phyloP scores from a whole-genome alignment of 2,113 vertebrate species.

The Trematocara marginatum region DNA sequence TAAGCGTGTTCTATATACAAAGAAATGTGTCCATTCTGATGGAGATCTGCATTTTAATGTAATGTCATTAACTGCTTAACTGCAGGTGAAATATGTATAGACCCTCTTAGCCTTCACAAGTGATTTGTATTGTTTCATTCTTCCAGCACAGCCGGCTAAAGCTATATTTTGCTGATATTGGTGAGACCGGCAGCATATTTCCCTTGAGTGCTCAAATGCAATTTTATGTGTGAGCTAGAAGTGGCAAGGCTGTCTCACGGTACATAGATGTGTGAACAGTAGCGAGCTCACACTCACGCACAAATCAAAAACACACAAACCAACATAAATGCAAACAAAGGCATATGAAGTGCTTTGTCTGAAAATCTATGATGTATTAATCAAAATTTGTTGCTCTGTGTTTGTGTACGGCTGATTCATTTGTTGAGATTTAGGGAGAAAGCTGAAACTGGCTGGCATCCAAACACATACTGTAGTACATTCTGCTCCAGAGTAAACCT shows the following conservation, averaged over 20 bases:
- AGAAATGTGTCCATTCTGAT: background rate
- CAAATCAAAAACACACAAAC: background rate
- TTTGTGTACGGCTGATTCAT: constrained; percentile 42
- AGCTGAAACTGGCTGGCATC: background rate
- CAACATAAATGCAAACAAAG: constrained; percentile 7
- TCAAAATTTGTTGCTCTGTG: constrained; percentile 24
- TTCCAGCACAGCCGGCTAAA: constrained; percentile 4
- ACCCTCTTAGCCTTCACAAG: constrained; percentile 6
- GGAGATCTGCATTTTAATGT: background rate
- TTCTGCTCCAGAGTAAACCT: background rate
- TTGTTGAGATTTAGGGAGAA: constrained; percentile 2
- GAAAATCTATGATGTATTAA: constrained; percentile 45
- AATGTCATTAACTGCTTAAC: constrained; percentile 3
- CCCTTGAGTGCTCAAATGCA: constrained; percentile 72
- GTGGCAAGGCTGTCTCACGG: constrained; percentile 22
- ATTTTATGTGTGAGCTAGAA: constrained; percentile 60
- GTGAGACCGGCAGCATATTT: constrained; percentile 68
- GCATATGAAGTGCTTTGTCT: background rate
- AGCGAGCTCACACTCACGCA: background rate
- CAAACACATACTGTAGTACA: background rate
- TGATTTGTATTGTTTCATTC: constrained; percentile 51
- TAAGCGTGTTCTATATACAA: background rate
- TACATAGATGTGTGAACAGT: constrained; percentile 27
- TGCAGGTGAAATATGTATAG: constrained; percentile 14
- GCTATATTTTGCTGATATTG: constrained; percentile 57